A percentile compares a stretch with the other conserved stretches of the same genome.
Conservation (phyloP, 2,888 invertebrate genomes). For the Lordiphosa fenestrarum region DNA sequence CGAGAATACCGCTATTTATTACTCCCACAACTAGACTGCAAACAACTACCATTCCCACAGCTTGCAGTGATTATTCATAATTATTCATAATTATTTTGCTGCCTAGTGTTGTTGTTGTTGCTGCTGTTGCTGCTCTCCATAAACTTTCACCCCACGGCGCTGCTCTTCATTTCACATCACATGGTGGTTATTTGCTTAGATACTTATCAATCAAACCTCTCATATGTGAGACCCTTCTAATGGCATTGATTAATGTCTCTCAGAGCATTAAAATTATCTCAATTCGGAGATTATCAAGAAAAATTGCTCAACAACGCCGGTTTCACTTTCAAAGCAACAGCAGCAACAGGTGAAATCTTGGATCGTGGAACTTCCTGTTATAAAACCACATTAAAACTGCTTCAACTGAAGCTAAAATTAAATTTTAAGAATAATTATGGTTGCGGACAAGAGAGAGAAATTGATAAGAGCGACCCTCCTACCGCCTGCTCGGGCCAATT, state of each 20-base stretch:
- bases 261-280: conserved; percentile 38
- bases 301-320: conserved; percentile 23
- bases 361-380: conserved; percentile 62
- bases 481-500: conserved; percentile 49
- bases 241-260: conserved; percentile 62
- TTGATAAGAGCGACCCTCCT: conserved; percentile 51
- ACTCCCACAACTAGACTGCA: no score
- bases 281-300: conserved; percentile 4
- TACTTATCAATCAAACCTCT: no score
- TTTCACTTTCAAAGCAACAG: conserved; percentile 66
- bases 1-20: no score
- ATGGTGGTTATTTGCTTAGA: no score
- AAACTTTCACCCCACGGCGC: no score
- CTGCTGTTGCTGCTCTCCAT: no score
- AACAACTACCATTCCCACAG: no score
- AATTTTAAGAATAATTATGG: conserved; percentile 72
- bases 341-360: conserved; percentile 69
- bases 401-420: conserved; percentile 13
- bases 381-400: conserved; percentile 9
- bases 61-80: no score
- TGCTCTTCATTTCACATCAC: no score
- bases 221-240: conserved; percentile 20
- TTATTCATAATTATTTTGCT: no score
- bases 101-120: no score
- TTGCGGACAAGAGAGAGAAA: conserved; percentile 31